Percentiles rank a stretch among this genome's conserved stretches.
These are phyloP conservation scores for Perca flavescens DNA, from an alignment of 2,113 vertebrate species.

Conservation along the genomic window DNA sequence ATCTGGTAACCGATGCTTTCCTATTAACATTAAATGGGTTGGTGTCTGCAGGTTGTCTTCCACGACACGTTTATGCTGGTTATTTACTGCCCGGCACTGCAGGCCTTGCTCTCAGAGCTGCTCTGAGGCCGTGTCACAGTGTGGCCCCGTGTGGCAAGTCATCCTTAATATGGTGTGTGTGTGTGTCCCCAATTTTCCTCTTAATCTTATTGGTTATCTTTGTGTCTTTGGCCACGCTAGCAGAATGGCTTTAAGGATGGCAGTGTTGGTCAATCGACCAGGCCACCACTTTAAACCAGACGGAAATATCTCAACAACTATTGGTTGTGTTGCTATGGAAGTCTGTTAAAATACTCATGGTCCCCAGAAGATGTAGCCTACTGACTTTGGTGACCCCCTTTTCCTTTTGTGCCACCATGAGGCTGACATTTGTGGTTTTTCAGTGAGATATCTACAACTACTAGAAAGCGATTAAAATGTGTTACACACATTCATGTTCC, in stretches of 20 bases:
- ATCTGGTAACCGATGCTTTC: constrained; percentile 81
- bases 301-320: constrained; percentile 3
- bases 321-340: not conserved
- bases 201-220: not conserved
- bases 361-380: not conserved
- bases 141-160: constrained; percentile 44
- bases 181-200: constrained; percentile 25
- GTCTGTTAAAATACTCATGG: not conserved
- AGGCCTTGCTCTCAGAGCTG: constrained; percentile 63
- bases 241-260: not conserved
- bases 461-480: not conserved
- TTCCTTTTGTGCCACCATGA: not conserved
- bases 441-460: not conserved
- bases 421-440: not conserved
- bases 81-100: constrained; percentile 74
- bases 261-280: not conserved
- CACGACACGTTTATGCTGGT: constrained; percentile 76
- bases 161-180: constrained; percentile 39
- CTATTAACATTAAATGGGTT: constrained; percentile 81
- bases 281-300: not conserved
- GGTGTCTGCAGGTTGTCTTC: constrained; percentile 76
- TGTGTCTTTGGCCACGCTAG: constrained; percentile 15
- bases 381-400: not conserved
- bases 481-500: not conserved
- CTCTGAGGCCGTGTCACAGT: constrained; percentile 37